phyloP scores from a whole-genome alignment of 92 coral and sea anemone genomes.

The Desmophyllum pertusum region DNA sequence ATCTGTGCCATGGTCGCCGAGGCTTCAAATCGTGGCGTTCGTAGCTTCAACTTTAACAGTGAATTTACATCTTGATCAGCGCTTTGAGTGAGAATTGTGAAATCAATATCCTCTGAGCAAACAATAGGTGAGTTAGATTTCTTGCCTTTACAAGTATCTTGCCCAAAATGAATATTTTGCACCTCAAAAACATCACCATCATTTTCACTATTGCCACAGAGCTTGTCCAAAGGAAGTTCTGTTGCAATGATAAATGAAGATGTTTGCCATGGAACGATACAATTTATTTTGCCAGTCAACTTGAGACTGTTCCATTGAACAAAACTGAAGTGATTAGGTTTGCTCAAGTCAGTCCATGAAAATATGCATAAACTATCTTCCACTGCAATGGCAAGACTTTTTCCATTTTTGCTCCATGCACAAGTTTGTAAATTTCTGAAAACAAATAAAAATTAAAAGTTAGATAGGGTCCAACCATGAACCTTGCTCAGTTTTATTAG shows the following conservation, averaged over 20 bases:
- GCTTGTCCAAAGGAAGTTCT: conserved; percentile 43
- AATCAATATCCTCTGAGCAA: not conserved
- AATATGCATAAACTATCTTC: conserved; percentile 21
- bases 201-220: conserved; percentile 13
- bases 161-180: not conserved
- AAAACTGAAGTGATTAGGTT: conserved; percentile 25
- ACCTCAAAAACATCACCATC: conserved; percentile 27
- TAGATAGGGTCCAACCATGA: not conserved
- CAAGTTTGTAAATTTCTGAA: conserved; percentile 31
- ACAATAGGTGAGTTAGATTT: not conserved
- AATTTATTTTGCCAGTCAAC: conserved; percentile 23
- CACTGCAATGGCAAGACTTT: conserved; percentile 22
- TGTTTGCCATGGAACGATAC: conserved; percentile 28
- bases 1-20: conserved; percentile 18
- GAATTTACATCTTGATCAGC: not conserved
- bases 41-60: conserved; percentile 22
- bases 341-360: conserved; percentile 22
- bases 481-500: not conserved
- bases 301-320: conserved; percentile 36
- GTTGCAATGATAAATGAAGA: conserved; percentile 31
- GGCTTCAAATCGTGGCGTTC: not conserved
- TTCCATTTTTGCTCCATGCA: conserved; percentile 38
- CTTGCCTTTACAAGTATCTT: not conserved
- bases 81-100: not conserved
- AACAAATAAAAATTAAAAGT: not conserved